Evolutionary conservation across 2,113 vertebrate species (phyloP).

Genomic region (Willisornis vidua): DNA sequence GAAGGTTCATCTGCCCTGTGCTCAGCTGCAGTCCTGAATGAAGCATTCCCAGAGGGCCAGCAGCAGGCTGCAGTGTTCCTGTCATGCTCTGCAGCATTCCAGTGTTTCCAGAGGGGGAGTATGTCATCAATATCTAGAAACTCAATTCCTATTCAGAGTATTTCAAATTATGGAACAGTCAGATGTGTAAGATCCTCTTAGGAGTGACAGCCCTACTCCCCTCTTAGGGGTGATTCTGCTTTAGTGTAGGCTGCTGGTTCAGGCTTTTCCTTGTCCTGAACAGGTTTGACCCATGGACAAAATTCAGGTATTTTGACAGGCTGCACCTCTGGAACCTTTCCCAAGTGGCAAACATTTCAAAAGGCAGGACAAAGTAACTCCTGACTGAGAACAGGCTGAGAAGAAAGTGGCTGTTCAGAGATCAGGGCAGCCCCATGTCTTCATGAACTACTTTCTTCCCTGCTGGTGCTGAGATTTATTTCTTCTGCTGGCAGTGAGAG

Average conservation of each 20-base stretch:
- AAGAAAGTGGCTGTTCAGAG: conserved; percentile 16
- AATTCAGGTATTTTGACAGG: not conserved
- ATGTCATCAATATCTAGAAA: not conserved
- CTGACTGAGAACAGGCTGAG: conserved; percentile 51
- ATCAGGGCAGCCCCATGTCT: not conserved
- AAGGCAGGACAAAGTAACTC: conserved; percentile 53
- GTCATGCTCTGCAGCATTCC: fast-evolving
- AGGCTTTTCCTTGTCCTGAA: not conserved
- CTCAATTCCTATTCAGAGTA: not conserved
- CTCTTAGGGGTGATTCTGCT: not conserved
- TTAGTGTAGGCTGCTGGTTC: not conserved
- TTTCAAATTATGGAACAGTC: not conserved
- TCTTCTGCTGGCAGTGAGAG: not conserved
- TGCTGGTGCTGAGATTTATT: conserved; percentile 16
- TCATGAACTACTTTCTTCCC: not conserved
- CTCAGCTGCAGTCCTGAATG: not conserved
- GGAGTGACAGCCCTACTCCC: not conserved
- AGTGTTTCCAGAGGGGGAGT: not conserved
- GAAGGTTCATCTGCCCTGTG: not conserved
- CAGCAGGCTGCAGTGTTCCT: not conserved
- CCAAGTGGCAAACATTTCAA: conserved; percentile 8
- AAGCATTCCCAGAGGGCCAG: not conserved
- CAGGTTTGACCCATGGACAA: not conserved
- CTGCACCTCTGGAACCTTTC: not conserved
- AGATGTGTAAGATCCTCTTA: not conserved